Conservation (phyloP, 92 coral and sea anemone genomes). For the Phenganax stokvisi region DNA sequence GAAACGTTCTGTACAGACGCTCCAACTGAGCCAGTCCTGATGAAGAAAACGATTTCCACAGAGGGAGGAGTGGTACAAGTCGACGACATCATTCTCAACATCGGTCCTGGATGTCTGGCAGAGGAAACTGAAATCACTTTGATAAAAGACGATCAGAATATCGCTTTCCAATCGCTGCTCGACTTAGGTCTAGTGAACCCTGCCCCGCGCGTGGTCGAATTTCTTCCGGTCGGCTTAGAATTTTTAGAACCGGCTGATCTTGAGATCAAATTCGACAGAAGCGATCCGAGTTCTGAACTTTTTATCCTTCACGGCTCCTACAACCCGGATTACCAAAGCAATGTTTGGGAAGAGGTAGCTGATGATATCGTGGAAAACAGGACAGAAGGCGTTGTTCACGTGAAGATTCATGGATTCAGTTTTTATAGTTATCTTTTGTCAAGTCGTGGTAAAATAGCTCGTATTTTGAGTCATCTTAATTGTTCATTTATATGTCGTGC, state of each 20-base stretch:
- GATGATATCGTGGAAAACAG: neutral
- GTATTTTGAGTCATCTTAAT: conserved; percentile 19
- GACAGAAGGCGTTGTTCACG: neutral
- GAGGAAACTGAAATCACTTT: conserved; percentile 22
- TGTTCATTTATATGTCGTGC: neutral
- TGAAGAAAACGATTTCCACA: conserved; percentile 17
- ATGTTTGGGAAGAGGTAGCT: neutral
- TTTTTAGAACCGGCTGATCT: neutral
- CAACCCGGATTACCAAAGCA: neutral
- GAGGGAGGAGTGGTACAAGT: conserved; percentile 28
- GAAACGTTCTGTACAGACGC: neutral
- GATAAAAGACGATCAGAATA: neutral
- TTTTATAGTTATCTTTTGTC: conserved; percentile 11
- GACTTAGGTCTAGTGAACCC: neutral
- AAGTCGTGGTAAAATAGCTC: conserved; percentile 9
- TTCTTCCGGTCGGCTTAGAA: conserved; percentile 11
- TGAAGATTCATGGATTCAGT: neutral
- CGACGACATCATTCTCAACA: neutral
- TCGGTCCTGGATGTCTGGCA: conserved; percentile 12
- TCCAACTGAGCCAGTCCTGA: neutral
- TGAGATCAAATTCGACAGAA: neutral
- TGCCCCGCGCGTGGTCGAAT: neutral
- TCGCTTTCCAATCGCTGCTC: conserved; percentile 1
- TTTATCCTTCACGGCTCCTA: conserved; percentile 16
- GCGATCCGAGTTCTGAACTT: neutral